These are phyloP conservation scores for Phaetusa simplex DNA, from an alignment of 2,113 vertebrate genomes.

Conservation along the genomic window DNA sequence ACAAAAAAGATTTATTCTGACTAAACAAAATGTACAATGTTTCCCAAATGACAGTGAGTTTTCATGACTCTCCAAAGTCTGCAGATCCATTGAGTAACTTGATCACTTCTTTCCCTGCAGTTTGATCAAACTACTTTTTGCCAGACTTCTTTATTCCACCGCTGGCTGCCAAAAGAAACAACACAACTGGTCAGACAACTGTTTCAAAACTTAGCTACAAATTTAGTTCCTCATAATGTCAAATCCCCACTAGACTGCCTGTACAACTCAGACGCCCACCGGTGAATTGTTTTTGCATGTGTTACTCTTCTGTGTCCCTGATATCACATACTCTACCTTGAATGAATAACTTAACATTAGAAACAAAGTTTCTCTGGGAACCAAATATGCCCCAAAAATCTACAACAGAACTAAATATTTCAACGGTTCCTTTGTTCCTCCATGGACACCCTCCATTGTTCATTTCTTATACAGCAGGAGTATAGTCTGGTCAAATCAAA, in stretches of 20 bases:
- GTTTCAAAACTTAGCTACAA: not conserved
- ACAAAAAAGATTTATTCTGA: conserved; percentile 67
- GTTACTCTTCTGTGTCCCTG: not conserved
- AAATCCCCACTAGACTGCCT: not conserved
- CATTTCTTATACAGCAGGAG: not conserved
- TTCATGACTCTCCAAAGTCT: not conserved
- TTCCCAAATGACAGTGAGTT: not conserved
- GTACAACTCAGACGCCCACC: not conserved
- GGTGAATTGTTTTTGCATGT: not conserved
- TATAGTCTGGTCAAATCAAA: not conserved
- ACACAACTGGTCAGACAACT: not conserved
- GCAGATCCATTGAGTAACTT: not conserved
- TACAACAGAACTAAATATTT: not conserved
- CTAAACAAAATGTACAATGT: conserved; percentile 69
- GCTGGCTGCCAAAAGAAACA: conserved; percentile 75
- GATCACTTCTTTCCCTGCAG: not conserved
- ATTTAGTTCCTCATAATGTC: not conserved
- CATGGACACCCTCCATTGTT: not conserved
- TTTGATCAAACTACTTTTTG: conserved; percentile 81
- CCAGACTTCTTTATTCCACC: conserved; percentile 97
- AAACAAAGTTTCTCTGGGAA: not conserved
- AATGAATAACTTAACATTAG: not conserved
- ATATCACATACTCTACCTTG: not conserved
- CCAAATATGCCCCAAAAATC: not conserved
- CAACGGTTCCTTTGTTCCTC: not conserved